Base-by-base conservation (phyloP, 2,888 invertebrate species). In the Synergus laeviventris region DNA sequence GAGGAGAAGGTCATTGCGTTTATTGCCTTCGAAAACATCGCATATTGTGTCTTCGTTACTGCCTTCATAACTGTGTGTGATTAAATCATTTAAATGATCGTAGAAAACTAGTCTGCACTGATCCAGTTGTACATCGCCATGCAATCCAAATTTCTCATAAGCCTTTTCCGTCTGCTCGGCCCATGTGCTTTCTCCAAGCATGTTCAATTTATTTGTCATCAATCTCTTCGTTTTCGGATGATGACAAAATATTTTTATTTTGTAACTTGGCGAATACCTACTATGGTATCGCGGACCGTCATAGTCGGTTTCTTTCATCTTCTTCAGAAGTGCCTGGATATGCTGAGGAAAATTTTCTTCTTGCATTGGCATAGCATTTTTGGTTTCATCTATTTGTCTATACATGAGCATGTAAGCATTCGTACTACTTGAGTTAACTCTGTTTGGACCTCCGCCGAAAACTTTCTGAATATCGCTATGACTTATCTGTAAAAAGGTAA, bases 401-500 rank as follows among this genome's bases (percentile, higher is more conserved):
- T 97, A 97, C 95, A 97, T 96, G 76, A 97, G 92, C 97, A 97
- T 97, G 87, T 97, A 97, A 0, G 97, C 97, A 90, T 97, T 97
- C 64, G 96, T 96, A 86, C 96, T 96, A 75, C 95, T 95, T 83
- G 95, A 94, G 88, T 95, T 96, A 16, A 93, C 93, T 79, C 93
- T 91, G 24, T 92, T 91, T 39, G 94, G 92, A 42, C 94, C 94
- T 42, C 96, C 96, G 11, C 97, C 97, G 89, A 95, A 97, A 0
- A 96, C 95, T 90, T 95, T 95, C 83, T 94, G 93, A 77, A 97
- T 96, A 86, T 97, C 97, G 83, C 96, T 95, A 83, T 94, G 93
- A 0, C 95, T 95, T 62, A 96, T 95, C 94, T 95, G 87, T 9
- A 66, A 49, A 42, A 31, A 73, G 49, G 45, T 11, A 49, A 39